Base-by-base conservation (phyloP, 23 tunicate genomes). In the Clavelina lepadiformis region DNA sequence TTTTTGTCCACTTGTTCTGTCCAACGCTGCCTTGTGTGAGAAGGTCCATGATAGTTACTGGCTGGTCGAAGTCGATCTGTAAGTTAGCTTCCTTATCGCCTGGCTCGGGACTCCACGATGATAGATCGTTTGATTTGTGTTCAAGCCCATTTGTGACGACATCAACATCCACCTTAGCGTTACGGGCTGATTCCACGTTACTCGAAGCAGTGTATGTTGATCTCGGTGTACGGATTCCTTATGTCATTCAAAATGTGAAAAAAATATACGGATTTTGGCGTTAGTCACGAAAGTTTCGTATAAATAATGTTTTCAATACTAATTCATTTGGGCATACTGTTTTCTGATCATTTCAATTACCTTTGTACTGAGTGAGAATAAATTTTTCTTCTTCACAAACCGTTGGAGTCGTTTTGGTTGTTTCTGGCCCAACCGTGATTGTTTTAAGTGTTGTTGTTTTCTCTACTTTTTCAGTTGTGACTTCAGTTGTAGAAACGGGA, bases 361-460 rank as follows among this genome's bases (percentile, higher is more conserved):
- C 86, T 65, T 64, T 65, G 52, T 35, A 73, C 61, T 82, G 89
- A 0, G 89, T 82, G 1, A 82, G 75, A 22, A n/a, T n/a, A n/a
- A 73, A 58, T 63, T 41, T 73, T 49, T 74, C 79, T 22, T 82
- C 74, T 46, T 69, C 80, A 47, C 89, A 82, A 19, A 56, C 63
- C 35, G 11, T 5, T 8, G 73, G 33, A 2, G 58, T 38, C 2
- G 66, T 54, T 2, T 79, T 36, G 27, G 58, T 3, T 54, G n/a
- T n/a, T n/a, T n/a, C n/a, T n/a, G n/a, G n/a, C n/a, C 19, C 57
- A 30, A 28, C 33, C 6, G 88, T 72, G 63, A 35, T 41, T 2
- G 58, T 6, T 5, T 54, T 35, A 1, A 31, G 29, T 51, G 88
- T 81, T 1, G 95, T 78, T 0, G 57, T 50, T 45, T 58, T 53